phyloP scores from a whole-genome alignment of 1,140 invertebrate genomes.

The Zaprionus gabonicus region DNA sequence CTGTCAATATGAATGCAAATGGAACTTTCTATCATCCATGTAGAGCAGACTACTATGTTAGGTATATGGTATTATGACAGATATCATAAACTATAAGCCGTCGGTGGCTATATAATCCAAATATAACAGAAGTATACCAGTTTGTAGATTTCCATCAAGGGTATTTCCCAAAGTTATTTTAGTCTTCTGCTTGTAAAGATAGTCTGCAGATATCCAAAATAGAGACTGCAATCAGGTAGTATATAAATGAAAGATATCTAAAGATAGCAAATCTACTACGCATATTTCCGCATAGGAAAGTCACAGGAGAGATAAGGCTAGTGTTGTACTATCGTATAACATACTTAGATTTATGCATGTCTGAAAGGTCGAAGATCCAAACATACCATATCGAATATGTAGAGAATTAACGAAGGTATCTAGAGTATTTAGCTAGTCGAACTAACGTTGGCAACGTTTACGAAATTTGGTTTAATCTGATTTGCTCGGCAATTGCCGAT shows the following conservation, averaged over 20 bases:
- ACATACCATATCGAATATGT: too few relatives aligned
- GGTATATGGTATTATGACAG: not conserved
- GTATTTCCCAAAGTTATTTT: slow-evolving; percentile 4
- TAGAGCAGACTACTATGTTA: not conserved
- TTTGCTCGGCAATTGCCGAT: not conserved
- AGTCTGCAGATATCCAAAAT: not conserved
- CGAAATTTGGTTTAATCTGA: not conserved
- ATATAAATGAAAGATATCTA: not conserved
- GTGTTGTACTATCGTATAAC: too few relatives aligned
- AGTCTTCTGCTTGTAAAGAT: not conserved
- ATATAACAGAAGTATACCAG: not conserved
- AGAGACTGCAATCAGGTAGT: not conserved
- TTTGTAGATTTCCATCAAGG: not conserved
- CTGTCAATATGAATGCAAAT: not conserved
- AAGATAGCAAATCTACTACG: not conserved
- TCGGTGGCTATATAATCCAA: too few relatives aligned
- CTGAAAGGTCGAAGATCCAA: too few relatives aligned
- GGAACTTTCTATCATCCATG: not conserved
- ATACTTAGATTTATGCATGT: too few relatives aligned
- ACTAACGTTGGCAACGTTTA: not conserved
- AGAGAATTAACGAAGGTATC: too few relatives aligned
- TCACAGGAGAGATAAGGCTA: not conserved
- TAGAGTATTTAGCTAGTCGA: not conserved
- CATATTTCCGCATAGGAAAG: slow-evolving; percentile 3
- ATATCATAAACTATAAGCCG: not conserved